phyloP scores from a whole-genome alignment of 2,888 invertebrate species.

The Parapristionchus giblindavisi region DNA sequence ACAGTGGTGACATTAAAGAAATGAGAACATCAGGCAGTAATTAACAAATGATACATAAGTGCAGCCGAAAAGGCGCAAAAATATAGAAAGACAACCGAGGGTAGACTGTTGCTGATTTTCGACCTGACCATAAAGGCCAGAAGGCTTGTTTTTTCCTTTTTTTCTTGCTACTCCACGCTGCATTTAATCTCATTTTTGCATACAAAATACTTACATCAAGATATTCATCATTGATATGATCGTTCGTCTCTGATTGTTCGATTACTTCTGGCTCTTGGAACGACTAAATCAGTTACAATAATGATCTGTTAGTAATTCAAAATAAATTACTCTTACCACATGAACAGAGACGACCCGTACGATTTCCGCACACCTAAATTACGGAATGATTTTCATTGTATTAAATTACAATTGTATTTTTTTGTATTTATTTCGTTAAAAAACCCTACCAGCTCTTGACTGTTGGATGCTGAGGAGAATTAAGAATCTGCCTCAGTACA shows the following conservation, averaged over 20 bases:
- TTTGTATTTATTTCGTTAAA: neutral
- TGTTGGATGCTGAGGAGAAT: slow-evolving; percentile 68
- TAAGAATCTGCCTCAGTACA: slow-evolving; percentile 65
- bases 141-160: too few relatives aligned
- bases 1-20: too few relatives aligned
- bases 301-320: slow-evolving; percentile 68
- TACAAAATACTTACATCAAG: slow-evolving; percentile 71
- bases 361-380: slow-evolving; percentile 65
- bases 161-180: too few relatives aligned
- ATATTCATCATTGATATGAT: slow-evolving; percentile 73
- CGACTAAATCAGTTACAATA: neutral
- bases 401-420: too few relatives aligned
- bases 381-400: too few relatives aligned
- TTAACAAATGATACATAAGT: too few relatives aligned
- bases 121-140: too few relatives aligned
- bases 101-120: too few relatives aligned
- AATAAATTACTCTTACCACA: slow-evolving; percentile 47
- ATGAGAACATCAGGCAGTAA: too few relatives aligned
- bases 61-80: too few relatives aligned
- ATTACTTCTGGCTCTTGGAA: slow-evolving; percentile 70
- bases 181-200: too few relatives aligned
- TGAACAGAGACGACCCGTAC: slow-evolving; percentile 62
- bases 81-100: too few relatives aligned
- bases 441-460: slow-evolving; percentile 61
- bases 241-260: slow-evolving; percentile 71